Conservation (phyloP, 1,140 invertebrate species). For the Gryllus bimaculatus region DNA sequence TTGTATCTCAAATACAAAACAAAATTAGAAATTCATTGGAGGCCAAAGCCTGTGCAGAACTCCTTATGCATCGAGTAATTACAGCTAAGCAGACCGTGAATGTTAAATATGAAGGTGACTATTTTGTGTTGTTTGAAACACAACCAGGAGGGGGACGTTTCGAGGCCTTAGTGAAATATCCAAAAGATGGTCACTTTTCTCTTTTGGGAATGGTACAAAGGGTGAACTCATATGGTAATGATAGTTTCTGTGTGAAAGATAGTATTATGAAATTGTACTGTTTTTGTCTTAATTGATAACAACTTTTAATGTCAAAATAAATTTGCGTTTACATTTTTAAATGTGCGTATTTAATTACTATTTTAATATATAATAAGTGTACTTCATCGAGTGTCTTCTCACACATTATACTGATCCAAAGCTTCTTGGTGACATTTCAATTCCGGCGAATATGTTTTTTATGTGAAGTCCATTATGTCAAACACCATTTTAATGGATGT, state of each 20-base stretch:
- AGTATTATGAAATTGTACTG: constrained; percentile 47
- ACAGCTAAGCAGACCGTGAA: constrained; percentile 25
- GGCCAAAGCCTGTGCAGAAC: constrained; percentile 32
- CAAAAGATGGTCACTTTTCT: constrained; percentile 29
- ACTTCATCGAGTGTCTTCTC: no score
- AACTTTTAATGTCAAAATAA: no score
- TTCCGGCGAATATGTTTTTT: no score
- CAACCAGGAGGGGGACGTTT: constrained; percentile 44
- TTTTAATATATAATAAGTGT: no score
- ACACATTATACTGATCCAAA: no score
- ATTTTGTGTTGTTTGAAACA: constrained; percentile 41
- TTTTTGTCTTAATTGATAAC: constrained; percentile 35
- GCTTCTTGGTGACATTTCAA: no score
- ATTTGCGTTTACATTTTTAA: no score
- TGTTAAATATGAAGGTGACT: constrained; percentile 29
- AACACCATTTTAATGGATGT: no score
- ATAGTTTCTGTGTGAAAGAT: constrained; percentile 41
- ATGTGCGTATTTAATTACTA: no score
- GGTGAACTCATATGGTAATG: constrained; percentile 45
- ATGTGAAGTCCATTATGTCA: no score
- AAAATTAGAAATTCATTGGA: constrained; percentile 32
- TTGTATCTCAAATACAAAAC: constrained; percentile 32
- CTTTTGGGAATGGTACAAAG: constrained; percentile 45
- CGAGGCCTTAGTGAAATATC: constrained; percentile 43
- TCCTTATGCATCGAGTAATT: constrained; percentile 37